A percentile compares a stretch with the other conserved stretches of the same genome.
These are phyloP conservation scores for Aphaenogaster ashmeadi DNA, from an alignment of 1,140 invertebrate genomes.

Conservation along the genomic window DNA sequence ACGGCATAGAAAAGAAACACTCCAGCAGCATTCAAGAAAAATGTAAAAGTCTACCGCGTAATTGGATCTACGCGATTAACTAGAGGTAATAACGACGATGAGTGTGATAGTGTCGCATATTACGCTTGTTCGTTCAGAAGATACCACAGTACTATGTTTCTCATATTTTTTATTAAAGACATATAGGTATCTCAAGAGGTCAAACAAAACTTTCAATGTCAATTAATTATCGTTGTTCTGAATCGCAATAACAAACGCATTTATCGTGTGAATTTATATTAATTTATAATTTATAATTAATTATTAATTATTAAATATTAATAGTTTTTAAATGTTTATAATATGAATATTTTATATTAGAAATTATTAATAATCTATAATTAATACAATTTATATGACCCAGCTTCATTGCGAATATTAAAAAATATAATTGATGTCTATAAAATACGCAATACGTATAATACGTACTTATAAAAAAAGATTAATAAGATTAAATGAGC, in stretches of 20 bases:
- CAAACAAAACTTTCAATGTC: background rate
- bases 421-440: background rate
- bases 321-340: background rate
- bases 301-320: background rate
- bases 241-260: background rate
- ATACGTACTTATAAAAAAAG: background rate
- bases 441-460: background rate
- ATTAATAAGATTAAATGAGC: background rate
- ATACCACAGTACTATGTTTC: conserved; percentile 48
- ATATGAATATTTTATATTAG: background rate
- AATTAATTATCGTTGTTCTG: conserved; percentile 42
- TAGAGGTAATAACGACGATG: conserved; percentile 67
- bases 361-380: background rate
- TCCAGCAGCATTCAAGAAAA: conserved; percentile 19
- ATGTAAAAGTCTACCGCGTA: conserved; percentile 59
- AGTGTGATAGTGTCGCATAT: conserved; percentile 64
- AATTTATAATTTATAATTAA: background rate
- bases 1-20: conserved; percentile 73
- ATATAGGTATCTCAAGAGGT: background rate
- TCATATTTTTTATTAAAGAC: conserved; percentile 63
- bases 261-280: background rate
- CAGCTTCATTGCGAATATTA: background rate
- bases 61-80: conserved; percentile 74
- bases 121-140: conserved; percentile 25
- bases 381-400: background rate